phyloP scores from a whole-genome alignment of 2,888 invertebrate species.

The Leptinotarsa peninsularis region DNA sequence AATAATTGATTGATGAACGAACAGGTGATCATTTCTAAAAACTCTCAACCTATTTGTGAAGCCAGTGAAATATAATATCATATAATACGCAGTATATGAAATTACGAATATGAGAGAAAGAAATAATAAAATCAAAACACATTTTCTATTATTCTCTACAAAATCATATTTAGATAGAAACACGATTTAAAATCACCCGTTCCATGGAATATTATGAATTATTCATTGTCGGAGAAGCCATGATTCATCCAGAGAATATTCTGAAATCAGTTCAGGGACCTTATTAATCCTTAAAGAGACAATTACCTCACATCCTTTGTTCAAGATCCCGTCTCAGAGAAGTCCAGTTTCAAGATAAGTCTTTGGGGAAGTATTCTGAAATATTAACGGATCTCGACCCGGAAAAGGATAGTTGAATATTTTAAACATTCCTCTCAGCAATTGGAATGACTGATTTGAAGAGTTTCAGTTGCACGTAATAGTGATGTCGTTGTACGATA shows the following conservation, averaged over 20 bases:
- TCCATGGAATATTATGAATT: background rate
- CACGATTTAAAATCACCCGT: no score
- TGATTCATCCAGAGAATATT: background rate
- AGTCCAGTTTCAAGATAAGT: background rate
- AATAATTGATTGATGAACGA: no score
- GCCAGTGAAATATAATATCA: no score
- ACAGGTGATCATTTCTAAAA: no score
- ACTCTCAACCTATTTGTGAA: no score
- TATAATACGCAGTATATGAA: no score
- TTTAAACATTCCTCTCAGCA: background rate
- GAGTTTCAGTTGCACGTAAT: no score
- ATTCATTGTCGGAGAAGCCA: background rate
- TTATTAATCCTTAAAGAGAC: constrained; percentile 2
- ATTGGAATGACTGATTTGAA: background rate
- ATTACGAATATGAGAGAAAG: no score
- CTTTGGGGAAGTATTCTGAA: background rate
- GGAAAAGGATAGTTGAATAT: constrained; percentile 2
- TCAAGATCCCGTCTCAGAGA: background rate
- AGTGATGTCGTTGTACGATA: no score
- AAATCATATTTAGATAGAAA: no score
- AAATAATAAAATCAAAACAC: no score
- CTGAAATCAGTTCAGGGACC: constrained; percentile 7
- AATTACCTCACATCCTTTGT: constrained; percentile 5
- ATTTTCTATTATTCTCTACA: no score
- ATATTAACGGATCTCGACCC: constrained; percentile 2